Conservation (phyloP, 2,888 invertebrate species). For the Pheosia gnoma region DNA sequence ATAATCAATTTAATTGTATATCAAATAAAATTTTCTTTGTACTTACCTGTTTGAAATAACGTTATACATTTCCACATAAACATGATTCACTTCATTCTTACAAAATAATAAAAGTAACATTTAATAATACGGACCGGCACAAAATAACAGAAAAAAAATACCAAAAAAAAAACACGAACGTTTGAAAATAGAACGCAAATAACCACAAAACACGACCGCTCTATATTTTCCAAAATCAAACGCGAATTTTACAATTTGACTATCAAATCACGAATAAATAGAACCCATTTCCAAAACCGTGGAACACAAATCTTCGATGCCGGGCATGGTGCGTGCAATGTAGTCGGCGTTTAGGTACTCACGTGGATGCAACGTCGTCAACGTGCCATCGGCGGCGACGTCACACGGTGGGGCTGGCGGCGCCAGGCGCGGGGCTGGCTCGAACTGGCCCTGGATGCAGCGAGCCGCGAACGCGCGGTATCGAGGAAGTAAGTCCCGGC, state of each 20-base stretch:
- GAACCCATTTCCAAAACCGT: slow-evolving; percentile 41
- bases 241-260: slow-evolving; percentile 4
- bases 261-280: slow-evolving; percentile 13
- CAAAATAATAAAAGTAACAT: slow-evolving; percentile 5
- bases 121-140: no score
- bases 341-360: slow-evolving; percentile 51
- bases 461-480: slow-evolving; percentile 76
- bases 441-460: slow-evolving; percentile 52
- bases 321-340: slow-evolving; percentile 39
- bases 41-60: neutral
- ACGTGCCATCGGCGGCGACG: slow-evolving; percentile 66
- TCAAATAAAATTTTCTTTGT: neutral
- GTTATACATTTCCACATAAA: slow-evolving; percentile 14
- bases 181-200: slow-evolving; percentile 23
- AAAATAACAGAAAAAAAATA: slow-evolving; percentile 20
- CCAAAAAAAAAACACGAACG: slow-evolving; percentile 32
- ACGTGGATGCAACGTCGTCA: slow-evolving; percentile 63
- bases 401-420: slow-evolving; percentile 40
- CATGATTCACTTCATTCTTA: slow-evolving; percentile 26
- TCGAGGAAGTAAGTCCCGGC: slow-evolving; percentile 83
- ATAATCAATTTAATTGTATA: no score
- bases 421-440: slow-evolving; percentile 41
- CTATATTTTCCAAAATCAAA: slow-evolving; percentile 14
- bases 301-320: slow-evolving; percentile 31
- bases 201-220: slow-evolving; percentile 12